These are phyloP conservation scores for Stercorarius parasiticus DNA, from an alignment of 2,113 vertebrate species.

Conservation along the genomic window DNA sequence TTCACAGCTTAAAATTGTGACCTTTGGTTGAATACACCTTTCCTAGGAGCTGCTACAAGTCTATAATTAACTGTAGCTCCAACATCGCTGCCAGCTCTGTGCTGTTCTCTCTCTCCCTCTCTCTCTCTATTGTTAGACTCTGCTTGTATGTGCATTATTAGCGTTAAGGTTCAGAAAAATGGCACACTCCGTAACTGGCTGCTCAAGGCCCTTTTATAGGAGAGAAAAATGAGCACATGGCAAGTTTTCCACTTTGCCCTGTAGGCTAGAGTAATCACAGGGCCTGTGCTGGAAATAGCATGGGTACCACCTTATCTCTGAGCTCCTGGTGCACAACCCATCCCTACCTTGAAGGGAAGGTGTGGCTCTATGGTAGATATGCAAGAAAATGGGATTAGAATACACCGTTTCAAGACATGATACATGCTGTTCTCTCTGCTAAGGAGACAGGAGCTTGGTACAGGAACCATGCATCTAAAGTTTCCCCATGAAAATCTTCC, in stretches of 20 bases:
- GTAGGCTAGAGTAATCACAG: not conserved
- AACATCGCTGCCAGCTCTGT: not conserved
- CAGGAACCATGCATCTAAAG: fast-evolving
- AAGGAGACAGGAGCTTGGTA: not conserved
- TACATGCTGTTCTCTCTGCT: not conserved
- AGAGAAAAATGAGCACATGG: not conserved
- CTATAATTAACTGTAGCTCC: not conserved
- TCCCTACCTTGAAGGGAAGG: not conserved
- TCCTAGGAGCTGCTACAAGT: not conserved
- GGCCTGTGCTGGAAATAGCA: not conserved
- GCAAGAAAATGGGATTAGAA: not conserved
- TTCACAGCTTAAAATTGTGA: not conserved
- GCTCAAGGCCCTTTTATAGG: not conserved
- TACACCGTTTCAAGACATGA: not conserved
- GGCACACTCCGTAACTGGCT: not conserved
- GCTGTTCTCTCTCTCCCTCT: not conserved
- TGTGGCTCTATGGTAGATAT: fast-evolving
- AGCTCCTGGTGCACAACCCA: not conserved
- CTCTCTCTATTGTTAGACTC: not conserved
- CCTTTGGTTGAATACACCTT: not conserved
- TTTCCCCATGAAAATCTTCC: not conserved
- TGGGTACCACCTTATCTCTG: not conserved
- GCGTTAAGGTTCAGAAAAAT: not conserved
- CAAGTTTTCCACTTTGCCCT: not conserved
- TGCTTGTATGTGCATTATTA: not conserved